A percentile compares a stretch with the other conserved stretches of the same genome.
These are phyloP conservation scores for Erythrocercus mccallii DNA, from an alignment of 2,113 vertebrate species.

Conservation along the genomic window DNA sequence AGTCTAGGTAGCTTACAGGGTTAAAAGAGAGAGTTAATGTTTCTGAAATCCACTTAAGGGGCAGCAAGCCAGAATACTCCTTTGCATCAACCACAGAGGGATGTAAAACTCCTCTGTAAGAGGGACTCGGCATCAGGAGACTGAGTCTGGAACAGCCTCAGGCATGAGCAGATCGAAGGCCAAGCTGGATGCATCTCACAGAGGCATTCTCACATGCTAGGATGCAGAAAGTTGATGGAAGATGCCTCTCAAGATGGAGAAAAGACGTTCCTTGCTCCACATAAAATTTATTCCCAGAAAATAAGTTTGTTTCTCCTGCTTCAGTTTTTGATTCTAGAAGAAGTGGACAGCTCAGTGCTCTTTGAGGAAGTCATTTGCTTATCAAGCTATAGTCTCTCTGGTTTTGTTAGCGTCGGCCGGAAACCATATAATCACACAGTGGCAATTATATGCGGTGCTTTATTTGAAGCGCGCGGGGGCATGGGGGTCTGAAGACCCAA, in stretches of 20 bases:
- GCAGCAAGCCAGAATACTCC: neutral
- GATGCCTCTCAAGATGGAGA: neutral
- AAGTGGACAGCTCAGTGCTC: neutral
- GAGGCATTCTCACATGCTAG: neutral
- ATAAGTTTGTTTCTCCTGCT: neutral
- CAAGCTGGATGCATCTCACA: fast-evolving
- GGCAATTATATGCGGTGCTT: no score
- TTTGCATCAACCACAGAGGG: neutral
- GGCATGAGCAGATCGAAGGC: neutral
- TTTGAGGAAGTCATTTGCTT: neutral
- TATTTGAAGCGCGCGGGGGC: no score
- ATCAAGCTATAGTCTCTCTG: neutral
- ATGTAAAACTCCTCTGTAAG: neutral
- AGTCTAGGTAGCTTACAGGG: neutral
- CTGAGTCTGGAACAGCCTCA: neutral
- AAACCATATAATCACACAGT: no score
- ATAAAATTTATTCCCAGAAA: neutral
- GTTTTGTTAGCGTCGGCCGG: no score
- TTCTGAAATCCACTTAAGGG: neutral
- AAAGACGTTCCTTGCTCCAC: neutral
- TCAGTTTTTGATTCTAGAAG: neutral
- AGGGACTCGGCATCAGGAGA: neutral
- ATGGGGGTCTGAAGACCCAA: no score
- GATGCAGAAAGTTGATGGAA: neutral
- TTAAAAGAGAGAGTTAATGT: neutral